Evolutionary conservation across 2,888 invertebrate genomes (phyloP).

Genomic region (Sepiola atlantica): DNA sequence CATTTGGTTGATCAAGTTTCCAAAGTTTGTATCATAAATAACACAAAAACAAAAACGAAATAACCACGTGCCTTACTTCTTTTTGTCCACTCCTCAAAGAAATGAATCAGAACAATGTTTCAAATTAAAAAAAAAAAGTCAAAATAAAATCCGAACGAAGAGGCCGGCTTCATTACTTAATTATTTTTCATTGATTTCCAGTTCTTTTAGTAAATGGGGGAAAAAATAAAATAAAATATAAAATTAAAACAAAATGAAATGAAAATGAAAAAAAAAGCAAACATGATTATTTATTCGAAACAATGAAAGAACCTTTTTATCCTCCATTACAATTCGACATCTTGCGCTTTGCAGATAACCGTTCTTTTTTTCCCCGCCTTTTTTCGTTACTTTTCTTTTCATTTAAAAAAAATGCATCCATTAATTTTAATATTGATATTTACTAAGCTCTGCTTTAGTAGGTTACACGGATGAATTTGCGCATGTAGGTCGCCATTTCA

Average conservation of each 20-base stretch:
- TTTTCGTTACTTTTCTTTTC: neutral
- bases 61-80: neutral
- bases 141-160: neutral
- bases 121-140: neutral
- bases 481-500: too few species aligned
- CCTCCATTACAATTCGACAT: neutral
- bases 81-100: neutral
- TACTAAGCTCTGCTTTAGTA: too few species aligned
- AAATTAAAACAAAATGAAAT: neutral
- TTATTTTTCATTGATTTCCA: constrained; percentile 22
- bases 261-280: neutral
- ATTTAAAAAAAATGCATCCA: neutral
- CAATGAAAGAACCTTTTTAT: neutral
- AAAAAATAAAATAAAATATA: too few species aligned
- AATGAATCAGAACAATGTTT: neutral
- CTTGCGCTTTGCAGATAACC: neutral
- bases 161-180: neutral
- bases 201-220: neutral
- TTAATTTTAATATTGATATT: neutral
- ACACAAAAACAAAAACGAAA: neutral
- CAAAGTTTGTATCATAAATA: neutral
- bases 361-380: neutral
- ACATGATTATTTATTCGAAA: neutral
- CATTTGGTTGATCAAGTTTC: too few species aligned
- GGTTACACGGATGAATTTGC: too few species aligned